Evolutionary conservation across 1,140 invertebrate genomes (phyloP), one percentile per base, ranked within the genome.

Genomic region (Pantala flavescens): DNA sequence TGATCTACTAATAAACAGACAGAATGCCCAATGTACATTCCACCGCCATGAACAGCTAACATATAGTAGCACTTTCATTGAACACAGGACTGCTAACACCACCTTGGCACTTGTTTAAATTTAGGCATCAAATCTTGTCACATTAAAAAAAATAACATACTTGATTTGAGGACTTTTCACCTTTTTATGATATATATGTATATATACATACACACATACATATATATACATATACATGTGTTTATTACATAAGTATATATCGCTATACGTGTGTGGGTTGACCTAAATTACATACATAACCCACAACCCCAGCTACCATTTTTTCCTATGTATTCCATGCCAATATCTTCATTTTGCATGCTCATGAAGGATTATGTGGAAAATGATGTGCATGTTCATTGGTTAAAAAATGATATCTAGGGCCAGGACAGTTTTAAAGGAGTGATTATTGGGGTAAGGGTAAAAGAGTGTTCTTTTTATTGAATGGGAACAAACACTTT

Each of bases 61-160:
- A 63, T 63, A 63, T 14, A 21, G n/a, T 63, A 63, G 49, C 49
- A 63, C 49, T 63, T 63, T 21, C 49, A 63, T 63, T 63, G 49
- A 63, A 63, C 49, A 63, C 49, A 63, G n/a, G 49, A 63, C n/a
- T 19, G 49, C n/a, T 63, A 21, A 63, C 49, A 63, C 49, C 49
- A 63, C 49, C 49, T 63, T 63, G 49, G 49, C 49, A 63, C 49
- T 63, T 63, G 49, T 63, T 63, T 63, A 16, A 36, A 63, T 63
- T 16, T 63, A 63, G 49, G 49, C 49, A 14, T 63, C 49, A 63
- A 63, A 19, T 63, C 49, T 63, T 63, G 49, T 63, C 49, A 63
- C 49, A 63, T 63, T 63, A 63, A 63, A 63, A 63, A 63, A 63
- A 63, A 63, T 63, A 63, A 63, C 49, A 21, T 63, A 63, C 49